phyloP scores from a whole-genome alignment of 1,140 invertebrate species.

The Bicyclus anynana region DNA sequence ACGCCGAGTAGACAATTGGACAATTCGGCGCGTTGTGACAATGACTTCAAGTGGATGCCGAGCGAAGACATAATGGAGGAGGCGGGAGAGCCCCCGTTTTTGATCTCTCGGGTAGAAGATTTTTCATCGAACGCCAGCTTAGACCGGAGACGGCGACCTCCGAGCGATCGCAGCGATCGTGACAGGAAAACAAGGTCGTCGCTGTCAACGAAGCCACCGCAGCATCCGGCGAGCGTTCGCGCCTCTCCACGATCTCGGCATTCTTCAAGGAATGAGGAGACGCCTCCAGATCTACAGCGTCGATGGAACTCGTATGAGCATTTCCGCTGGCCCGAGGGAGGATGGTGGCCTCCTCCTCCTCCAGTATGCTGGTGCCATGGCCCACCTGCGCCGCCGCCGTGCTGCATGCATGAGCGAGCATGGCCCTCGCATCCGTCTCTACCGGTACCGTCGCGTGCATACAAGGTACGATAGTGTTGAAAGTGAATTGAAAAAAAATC shows the following conservation, averaged over 20 bases:
- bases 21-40: constrained; percentile 77
- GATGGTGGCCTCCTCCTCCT: constrained; percentile 87
- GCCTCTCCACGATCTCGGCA: constrained; percentile 59
- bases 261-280: constrained; percentile 46
- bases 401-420: constrained; percentile 61
- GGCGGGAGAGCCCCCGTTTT: constrained; percentile 42
- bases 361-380: constrained; percentile 71
- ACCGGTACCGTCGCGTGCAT: constrained; percentile 42
- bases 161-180: constrained; percentile 61
- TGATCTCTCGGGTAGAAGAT: constrained; percentile 49
- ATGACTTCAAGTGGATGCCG: constrained; percentile 80
- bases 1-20: constrained; percentile 60
- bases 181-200: constrained; percentile 79
- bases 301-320: constrained; percentile 75
- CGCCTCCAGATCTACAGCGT: constrained; percentile 60
- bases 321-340: constrained; percentile 69
- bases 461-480: constrained; percentile 51
- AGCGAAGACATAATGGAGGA: constrained; percentile 56
- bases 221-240: constrained; percentile 64
- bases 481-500: not conserved
- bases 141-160: constrained; percentile 68
- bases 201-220: constrained; percentile 69
- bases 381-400: constrained; percentile 57
- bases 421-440: constrained; percentile 68
- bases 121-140: constrained; percentile 64